A percentile compares a stretch with the other conserved stretches of the same genome.
These are phyloP conservation scores for Caenorhabditis latens DNA, from an alignment of 1,140 invertebrate species.

Conservation along the genomic window DNA sequence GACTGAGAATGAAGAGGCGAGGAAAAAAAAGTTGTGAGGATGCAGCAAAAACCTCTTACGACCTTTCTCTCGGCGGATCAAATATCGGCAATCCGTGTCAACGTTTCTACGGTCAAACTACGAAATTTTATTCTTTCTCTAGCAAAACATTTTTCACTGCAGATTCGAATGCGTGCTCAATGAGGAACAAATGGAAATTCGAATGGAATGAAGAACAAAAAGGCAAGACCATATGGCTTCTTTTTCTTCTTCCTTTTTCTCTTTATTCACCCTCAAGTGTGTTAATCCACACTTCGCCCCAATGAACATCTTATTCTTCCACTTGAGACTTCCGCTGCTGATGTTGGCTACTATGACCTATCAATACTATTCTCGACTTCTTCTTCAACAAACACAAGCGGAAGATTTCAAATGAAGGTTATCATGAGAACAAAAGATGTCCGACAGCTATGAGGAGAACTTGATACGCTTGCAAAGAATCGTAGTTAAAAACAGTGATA, in stretches of 20 bases:
- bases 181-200: not conserved
- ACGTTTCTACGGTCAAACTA: slow-evolving; percentile 5
- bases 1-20: not conserved
- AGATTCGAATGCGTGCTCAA: not conserved
- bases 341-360: not conserved
- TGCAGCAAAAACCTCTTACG: not conserved
- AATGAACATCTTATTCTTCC: slow-evolving; percentile 33
- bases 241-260: not conserved
- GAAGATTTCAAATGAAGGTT: not conserved
- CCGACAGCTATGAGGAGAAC: not conserved
- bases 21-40: not conserved
- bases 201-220: not conserved
- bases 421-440: not conserved
- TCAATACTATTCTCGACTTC: slow-evolving; percentile 34
- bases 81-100: slow-evolving; percentile 28
- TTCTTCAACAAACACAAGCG: not conserved
- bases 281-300: slow-evolving; percentile 46
- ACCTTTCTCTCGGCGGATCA: slow-evolving; percentile 30
- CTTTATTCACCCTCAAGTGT: slow-evolving; percentile 24
- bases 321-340: slow-evolving; percentile 35
- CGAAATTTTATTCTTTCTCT: not conserved
- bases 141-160: not conserved
- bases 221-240: slow-evolving; percentile 14
- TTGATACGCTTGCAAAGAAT: not conserved
- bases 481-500: no score